Evolutionary conservation across 2,888 invertebrate genomes (phyloP).

Genomic region (Drosophila macrospina): DNA sequence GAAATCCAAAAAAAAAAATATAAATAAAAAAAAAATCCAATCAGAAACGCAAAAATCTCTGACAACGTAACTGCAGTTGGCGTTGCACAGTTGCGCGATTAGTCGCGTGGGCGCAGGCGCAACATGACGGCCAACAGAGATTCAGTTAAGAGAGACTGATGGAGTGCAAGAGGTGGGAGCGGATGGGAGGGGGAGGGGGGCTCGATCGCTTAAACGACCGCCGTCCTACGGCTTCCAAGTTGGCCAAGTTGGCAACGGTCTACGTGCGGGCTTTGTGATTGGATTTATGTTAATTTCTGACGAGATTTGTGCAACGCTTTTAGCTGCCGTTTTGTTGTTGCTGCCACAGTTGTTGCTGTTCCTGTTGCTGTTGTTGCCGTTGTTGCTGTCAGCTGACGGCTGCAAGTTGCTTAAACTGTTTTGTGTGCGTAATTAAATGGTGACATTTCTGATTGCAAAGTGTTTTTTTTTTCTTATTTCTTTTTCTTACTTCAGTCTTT

Average conservation of each 20-base stretch:
- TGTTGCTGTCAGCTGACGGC: slow-evolving; percentile 65
- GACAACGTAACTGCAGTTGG: slow-evolving; percentile 77
- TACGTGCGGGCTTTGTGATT: slow-evolving; percentile 72
- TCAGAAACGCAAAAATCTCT: slow-evolving; percentile 70
- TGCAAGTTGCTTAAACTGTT: slow-evolving; percentile 75
- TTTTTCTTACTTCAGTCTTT: slow-evolving; percentile 11
- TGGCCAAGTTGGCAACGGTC: slow-evolving; percentile 52
- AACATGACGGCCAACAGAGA: slow-evolving; percentile 76
- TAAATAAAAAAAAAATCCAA: slow-evolving; percentile 50
- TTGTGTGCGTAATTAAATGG: slow-evolving; percentile 80
- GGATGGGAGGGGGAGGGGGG: slow-evolving; percentile 6
- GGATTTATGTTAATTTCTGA: slow-evolving; percentile 80
- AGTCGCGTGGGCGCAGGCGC: slow-evolving; percentile 77
- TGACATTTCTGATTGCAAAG: slow-evolving; percentile 79
- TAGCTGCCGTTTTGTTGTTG: slow-evolving; percentile 59
- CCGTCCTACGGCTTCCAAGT: slow-evolving; percentile 72
- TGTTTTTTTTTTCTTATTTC: slow-evolving; percentile 54
- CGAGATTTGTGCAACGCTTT: slow-evolving; percentile 77
- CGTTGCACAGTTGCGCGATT: slow-evolving; percentile 72
- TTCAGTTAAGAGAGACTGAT: slow-evolving; percentile 24
- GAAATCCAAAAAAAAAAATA: slow-evolving; percentile 1
- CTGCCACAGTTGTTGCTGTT: slow-evolving; percentile 33
- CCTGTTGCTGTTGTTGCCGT: slow-evolving; percentile 45
- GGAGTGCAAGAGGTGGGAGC: slow-evolving; percentile 17
- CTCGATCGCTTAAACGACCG: slow-evolving; percentile 62